A percentile compares a stretch with the other conserved stretches of the same genome.
Evolutionary conservation across 2,113 vertebrate genomes (phyloP).

Genomic region (Lontra canadensis): DNA sequence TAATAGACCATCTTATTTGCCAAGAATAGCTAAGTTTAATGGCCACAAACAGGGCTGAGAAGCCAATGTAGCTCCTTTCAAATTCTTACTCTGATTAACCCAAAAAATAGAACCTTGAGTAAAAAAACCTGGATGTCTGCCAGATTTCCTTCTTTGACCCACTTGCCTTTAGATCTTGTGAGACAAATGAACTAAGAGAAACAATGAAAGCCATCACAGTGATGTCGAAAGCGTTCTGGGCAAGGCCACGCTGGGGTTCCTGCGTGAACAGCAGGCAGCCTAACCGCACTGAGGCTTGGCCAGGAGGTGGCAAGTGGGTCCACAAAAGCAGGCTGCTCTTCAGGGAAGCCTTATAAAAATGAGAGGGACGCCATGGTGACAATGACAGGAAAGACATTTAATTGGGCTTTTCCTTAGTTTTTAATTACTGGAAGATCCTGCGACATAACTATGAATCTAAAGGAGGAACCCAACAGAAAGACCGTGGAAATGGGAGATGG

Average conservation of each 20-base stretch:
- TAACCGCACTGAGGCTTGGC: fast-evolving
- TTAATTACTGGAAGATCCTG: neutral
- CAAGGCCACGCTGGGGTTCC: neutral
- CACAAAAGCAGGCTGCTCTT: neutral
- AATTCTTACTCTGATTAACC: neutral
- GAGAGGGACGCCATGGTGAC: neutral
- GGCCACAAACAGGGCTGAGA: neutral
- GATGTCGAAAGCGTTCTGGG: too few relatives aligned
- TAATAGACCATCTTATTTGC: neutral
- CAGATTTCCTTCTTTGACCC: neutral
- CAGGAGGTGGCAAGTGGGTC: fast-evolving
- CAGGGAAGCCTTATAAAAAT: neutral
- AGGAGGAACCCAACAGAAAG: neutral
- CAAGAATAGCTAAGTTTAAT: neutral
- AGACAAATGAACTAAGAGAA: neutral
- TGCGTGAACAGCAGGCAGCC: neutral
- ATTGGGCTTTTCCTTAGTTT: neutral
- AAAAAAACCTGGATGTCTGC: neutral
- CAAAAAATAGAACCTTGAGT: neutral
- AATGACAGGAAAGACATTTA: neutral
- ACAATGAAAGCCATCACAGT: neutral
- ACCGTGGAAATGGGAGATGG: neutral
- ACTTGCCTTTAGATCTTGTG: neutral
- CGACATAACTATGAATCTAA: neutral
- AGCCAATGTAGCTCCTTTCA: neutral